Percentiles rank a stretch among this genome's conserved stretches.
phyloP scores from a whole-genome alignment of 2,888 invertebrate genomes.

The Tuberolachnus salignus region DNA sequence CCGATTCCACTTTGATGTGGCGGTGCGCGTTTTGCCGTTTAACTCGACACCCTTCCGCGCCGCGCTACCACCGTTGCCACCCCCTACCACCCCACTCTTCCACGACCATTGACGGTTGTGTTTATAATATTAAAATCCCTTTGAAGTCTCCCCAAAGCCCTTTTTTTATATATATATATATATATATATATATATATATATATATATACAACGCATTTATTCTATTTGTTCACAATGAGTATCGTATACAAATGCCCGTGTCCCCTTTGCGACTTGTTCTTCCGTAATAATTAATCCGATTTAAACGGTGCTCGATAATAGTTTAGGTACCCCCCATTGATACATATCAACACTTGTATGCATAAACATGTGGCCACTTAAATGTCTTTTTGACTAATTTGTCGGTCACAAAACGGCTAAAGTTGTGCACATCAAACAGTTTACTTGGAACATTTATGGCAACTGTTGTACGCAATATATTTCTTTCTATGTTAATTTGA shows the following conservation, averaged over 20 bases:
- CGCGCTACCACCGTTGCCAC: background rate
- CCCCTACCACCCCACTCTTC: background rate
- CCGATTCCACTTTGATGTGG: constrained; percentile 53
- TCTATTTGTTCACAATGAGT: constrained; percentile 51
- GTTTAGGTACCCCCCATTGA: constrained; percentile 3
- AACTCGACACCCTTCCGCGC: constrained; percentile 49
- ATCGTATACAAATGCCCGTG: constrained; percentile 31
- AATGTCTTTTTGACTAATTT: constrained; percentile 33
- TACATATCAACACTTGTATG: constrained; percentile 25
- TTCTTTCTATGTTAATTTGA: constrained; percentile 23
- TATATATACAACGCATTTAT: constrained; percentile 30
- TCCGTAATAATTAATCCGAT: constrained; percentile 51
- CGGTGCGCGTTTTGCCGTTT: constrained; percentile 54
- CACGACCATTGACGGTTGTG: constrained; percentile 17
- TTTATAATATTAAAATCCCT: constrained; percentile 56
- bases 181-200: constrained; percentile 3
- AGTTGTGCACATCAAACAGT: background rate
- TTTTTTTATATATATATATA: constrained; percentile 17
- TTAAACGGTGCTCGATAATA: constrained; percentile 25
- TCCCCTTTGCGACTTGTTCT: constrained; percentile 36
- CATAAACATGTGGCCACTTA: constrained; percentile 14
- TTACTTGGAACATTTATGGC: background rate
- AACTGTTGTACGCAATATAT: background rate
- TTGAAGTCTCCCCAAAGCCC: constrained; percentile 54
- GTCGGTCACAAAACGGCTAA: background rate